A percentile compares a stretch with the other conserved stretches of the same genome.
phyloP scores from a whole-genome alignment of 2,113 vertebrate genomes.

The Bos taurus region DNA sequence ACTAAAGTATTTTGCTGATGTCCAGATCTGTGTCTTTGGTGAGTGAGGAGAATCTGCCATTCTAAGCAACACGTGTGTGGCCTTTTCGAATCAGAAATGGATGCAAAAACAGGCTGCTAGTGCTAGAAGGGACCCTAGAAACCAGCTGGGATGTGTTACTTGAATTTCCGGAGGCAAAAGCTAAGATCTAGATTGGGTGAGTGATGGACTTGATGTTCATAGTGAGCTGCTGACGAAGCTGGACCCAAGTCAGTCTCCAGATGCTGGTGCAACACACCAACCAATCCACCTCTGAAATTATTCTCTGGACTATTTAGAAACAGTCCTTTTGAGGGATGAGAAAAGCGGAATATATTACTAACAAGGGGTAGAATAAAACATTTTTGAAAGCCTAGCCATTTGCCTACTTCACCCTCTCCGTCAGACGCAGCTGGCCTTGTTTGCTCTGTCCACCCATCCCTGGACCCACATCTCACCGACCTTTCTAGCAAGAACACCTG shows the following conservation, averaged over 20 bases:
- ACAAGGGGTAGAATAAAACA: not conserved
- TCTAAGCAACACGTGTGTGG: not conserved
- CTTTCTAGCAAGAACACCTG: conserved; percentile 33
- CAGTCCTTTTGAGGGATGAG: not conserved
- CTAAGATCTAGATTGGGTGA: not conserved
- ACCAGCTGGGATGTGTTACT: not conserved
- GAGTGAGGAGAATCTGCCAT: not conserved
- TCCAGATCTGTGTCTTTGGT: not conserved
- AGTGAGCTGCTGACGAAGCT: not conserved
- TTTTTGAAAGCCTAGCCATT: not conserved
- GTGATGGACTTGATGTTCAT: not conserved
- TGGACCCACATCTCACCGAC: not conserved
- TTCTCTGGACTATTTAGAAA: not conserved
- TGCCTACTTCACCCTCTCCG: not conserved
- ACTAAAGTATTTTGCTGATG: not conserved
- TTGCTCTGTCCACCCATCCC: not conserved
- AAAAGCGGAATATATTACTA: not conserved
- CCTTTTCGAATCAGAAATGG: not conserved
- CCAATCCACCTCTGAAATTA: not conserved
- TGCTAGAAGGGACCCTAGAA: not conserved
- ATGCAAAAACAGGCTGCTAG: not conserved
- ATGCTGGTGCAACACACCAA: not conserved
- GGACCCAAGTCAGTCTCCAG: not conserved
- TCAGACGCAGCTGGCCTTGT: not conserved
- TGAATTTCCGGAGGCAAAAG: not conserved